Evolutionary conservation across 2,113 vertebrate genomes (phyloP).

Genomic region (Corydoras maculifer): DNA sequence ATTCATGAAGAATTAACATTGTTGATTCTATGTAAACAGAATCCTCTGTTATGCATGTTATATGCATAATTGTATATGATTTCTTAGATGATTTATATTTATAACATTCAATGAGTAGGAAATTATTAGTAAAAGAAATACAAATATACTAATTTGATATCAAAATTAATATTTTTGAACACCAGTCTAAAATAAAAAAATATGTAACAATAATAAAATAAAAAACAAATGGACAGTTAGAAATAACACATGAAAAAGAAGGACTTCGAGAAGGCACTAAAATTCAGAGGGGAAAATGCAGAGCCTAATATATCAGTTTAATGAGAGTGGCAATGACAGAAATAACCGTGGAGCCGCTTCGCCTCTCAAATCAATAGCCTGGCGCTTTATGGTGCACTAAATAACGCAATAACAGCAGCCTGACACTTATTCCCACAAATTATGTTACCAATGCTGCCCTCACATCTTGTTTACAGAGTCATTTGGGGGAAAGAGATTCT

Average conservation of each 20-base stretch:
- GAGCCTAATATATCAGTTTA: conserved; percentile 62
- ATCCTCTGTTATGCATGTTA: too few species aligned
- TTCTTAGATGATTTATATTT: too few species aligned
- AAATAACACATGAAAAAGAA: conserved; percentile 12
- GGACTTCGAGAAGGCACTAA: conserved; percentile 18
- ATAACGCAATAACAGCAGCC: conserved; percentile 63
- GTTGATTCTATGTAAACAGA: too few species aligned
- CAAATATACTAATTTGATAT: too few species aligned
- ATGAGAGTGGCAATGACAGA: conserved; percentile 63
- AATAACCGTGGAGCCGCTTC: conserved; percentile 60
- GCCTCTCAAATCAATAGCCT: conserved; percentile 65
- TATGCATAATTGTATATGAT: too few species aligned
- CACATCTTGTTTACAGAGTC: conserved; percentile 62
- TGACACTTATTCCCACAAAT: conserved; percentile 60
- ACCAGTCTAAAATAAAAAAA: too few species aligned
- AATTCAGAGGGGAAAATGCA: conserved; percentile 30
- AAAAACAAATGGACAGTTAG: conserved; percentile 1
- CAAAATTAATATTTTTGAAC: too few species aligned
- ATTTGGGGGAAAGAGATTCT: conserved; percentile 44
- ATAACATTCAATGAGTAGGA: too few species aligned
- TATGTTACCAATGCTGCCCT: conserved; percentile 50
- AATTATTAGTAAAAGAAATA: too few species aligned
- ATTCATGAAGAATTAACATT: too few species aligned
- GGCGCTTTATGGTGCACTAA: conserved; percentile 62
- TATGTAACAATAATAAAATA: too few species aligned